Conservation (phyloP, 1,140 invertebrate species). For the Palaemon carinicauda region DNA sequence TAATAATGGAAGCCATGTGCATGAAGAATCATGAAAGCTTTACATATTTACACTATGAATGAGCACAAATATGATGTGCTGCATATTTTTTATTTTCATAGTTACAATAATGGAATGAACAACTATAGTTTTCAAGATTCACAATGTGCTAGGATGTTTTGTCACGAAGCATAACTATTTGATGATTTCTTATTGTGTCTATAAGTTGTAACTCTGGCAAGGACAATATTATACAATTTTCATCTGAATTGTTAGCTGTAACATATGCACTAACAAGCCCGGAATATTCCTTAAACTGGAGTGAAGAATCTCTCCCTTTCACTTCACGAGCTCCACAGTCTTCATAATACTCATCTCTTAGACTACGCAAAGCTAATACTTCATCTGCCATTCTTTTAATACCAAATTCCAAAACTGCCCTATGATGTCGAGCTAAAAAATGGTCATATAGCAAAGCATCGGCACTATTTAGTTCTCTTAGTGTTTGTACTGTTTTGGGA, state of each 20-base stretch:
- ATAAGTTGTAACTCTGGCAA: conserved; percentile 30
- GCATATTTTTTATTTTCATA: background rate
- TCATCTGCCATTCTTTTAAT: conserved; percentile 11
- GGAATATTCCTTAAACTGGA: conserved; percentile 42
- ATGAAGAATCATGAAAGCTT: background rate
- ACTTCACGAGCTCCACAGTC: conserved; percentile 27
- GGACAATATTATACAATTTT: conserved; percentile 23
- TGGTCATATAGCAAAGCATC: conserved; percentile 56
- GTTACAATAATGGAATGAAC: background rate
- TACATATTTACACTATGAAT: too few relatives aligned
- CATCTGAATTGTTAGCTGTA: conserved; percentile 21
- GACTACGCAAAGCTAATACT: background rate
- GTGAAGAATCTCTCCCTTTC: conserved; percentile 16
- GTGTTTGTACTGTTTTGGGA: conserved; percentile 3
- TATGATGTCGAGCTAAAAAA: conserved; percentile 32
- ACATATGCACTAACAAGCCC: conserved; percentile 23
- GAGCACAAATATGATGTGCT: too few relatives aligned
- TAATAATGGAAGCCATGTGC: conserved; percentile 16
- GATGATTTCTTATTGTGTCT: background rate
- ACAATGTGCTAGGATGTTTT: background rate
- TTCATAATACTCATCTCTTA: conserved; percentile 34
- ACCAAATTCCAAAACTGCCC: conserved; percentile 18
- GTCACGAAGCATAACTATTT: background rate
- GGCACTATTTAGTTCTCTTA: conserved; percentile 49
- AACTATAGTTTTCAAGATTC: background rate